Conservation (phyloP, 2,113 vertebrate genomes). For the Mirza zaza region DNA sequence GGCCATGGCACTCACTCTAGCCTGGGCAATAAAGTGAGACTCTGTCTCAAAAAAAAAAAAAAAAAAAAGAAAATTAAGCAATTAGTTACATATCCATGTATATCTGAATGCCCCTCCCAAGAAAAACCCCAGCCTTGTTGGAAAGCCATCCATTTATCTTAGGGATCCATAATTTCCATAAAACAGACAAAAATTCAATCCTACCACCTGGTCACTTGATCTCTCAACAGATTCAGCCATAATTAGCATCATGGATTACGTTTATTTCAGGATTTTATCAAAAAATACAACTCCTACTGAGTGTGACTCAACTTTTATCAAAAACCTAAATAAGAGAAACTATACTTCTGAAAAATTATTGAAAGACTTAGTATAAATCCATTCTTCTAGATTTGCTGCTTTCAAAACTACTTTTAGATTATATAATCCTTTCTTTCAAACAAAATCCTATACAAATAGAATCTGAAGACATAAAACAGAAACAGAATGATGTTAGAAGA, state of each 20-base stretch:
- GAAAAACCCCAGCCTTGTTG: not conserved
- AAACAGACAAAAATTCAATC: not conserved
- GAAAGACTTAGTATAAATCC: not conserved
- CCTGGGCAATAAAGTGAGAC: too few species aligned
- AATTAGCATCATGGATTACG: not conserved
- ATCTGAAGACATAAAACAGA: slow-evolving; percentile 9
- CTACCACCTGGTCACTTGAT: not conserved
- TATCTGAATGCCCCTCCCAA: not conserved
- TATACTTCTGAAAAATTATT: not conserved
- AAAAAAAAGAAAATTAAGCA: not conserved
- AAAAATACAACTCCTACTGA: not conserved
- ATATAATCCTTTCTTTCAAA: slow-evolving; percentile 3
- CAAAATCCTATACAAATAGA: not conserved
- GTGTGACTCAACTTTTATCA: not conserved
- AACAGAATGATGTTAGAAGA: not conserved
- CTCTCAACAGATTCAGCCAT: not conserved
- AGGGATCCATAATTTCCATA: not conserved
- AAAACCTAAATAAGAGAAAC: not conserved
- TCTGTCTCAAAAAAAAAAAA: too few species aligned
- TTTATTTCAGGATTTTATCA: not conserved
- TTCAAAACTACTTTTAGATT: not conserved
- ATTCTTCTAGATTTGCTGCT: not conserved
- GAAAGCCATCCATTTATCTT: not conserved
- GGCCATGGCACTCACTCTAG: too few species aligned
- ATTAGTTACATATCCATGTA: not conserved